A percentile compares a stretch with the other conserved stretches of the same genome.
phyloP scores from a whole-genome alignment of 2,113 vertebrate genomes.

The Pseudopodoces humilis region DNA sequence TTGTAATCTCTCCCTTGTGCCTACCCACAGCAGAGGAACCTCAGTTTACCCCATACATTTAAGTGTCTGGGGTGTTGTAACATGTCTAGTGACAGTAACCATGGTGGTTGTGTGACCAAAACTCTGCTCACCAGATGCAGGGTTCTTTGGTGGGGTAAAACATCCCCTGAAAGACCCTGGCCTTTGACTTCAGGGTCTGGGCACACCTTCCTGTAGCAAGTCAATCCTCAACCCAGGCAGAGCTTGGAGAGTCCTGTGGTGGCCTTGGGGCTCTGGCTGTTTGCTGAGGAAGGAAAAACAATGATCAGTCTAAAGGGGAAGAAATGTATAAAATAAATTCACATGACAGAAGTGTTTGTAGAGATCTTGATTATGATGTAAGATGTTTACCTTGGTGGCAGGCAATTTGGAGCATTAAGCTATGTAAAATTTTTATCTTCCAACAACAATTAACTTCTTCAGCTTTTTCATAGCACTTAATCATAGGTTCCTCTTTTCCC shows the following conservation, averaged over 20 bases:
- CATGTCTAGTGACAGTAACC: neutral
- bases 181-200: neutral
- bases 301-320: neutral
- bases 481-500: neutral
- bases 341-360: neutral
- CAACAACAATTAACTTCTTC: neutral
- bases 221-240: rapidly evolving
- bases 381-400: neutral
- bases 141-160: neutral
- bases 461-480: neutral
- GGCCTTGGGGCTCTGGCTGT: neutral
- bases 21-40: neutral
- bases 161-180: neutral
- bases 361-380: neutral
- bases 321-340: neutral
- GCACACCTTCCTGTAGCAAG: neutral
- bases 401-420: neutral
- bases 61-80: rapidly evolving
- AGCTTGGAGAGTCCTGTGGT: neutral
- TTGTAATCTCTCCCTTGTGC: neutral
- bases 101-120: neutral
- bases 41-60: rapidly evolving
- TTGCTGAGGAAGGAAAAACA: neutral
- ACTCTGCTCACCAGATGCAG: neutral
- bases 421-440: neutral